phyloP scores from a whole-genome alignment of 2,888 invertebrate species.

The Pristionchus exspectatus region DNA sequence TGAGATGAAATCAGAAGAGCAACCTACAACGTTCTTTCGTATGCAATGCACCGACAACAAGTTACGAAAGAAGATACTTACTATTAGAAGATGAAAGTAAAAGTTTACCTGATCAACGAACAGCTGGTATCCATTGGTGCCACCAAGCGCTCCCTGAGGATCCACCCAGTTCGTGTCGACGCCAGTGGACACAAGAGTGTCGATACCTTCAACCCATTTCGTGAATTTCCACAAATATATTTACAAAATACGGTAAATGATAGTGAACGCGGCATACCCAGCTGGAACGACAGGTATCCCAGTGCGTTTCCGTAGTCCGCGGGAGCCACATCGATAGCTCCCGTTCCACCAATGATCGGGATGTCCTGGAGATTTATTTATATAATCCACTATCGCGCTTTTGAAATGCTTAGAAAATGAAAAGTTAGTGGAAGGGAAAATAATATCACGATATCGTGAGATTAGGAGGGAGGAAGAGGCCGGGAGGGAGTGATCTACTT shows the following conservation, averaged over 20 bases:
- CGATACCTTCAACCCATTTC: slow-evolving; percentile 36
- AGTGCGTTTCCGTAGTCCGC: slow-evolving; percentile 1
- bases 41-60: no score
- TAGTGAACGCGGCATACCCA: background rate
- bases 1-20: no score
- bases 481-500: no score
- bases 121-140: slow-evolving; percentile 2
- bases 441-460: no score
- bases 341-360: slow-evolving; percentile 26
- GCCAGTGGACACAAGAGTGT: background rate
- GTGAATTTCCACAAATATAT: no score
- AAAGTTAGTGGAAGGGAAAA: background rate
- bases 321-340: background rate
- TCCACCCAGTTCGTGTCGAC: slow-evolving; percentile 17
- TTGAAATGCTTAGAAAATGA: no score
- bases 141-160: background rate
- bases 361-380: background rate
- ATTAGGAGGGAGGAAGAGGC: no score
- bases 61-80: no score
- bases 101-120: slow-evolving; percentile 9
- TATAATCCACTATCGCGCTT: no score
- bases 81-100: no score
- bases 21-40: no score
- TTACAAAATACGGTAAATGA: no score
- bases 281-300: slow-evolving; percentile 25